Conservation (phyloP, 2,888 invertebrate genomes). For the Philhelius pedissequus region DNA sequence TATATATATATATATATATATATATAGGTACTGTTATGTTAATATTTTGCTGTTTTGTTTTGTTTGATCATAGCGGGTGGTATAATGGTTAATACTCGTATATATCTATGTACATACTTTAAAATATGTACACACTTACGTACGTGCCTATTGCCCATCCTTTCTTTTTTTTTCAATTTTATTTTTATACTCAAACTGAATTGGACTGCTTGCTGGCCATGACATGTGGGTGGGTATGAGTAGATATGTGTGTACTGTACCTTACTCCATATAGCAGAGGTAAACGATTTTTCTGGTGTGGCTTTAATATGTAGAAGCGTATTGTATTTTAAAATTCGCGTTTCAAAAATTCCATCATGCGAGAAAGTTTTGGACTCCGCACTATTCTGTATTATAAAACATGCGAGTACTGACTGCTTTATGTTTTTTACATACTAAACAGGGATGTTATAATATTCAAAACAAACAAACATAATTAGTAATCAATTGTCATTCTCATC, state of each 20-base stretch:
- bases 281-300: background rate
- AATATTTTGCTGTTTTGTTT: constrained; percentile 51
- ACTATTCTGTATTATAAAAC: background rate
- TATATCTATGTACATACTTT: background rate
- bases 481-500: too few species aligned
- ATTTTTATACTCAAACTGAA: background rate
- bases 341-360: constrained; percentile 59
- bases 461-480: too few species aligned
- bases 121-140: too few species aligned
- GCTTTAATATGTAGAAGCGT: constrained; percentile 12
- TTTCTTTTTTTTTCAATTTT: background rate
- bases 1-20: background rate
- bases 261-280: background rate
- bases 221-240: constrained; percentile 25
- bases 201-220: constrained; percentile 39
- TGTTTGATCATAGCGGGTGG: constrained; percentile 20
- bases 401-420: background rate
- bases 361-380: constrained; percentile 41
- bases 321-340: constrained; percentile 55
- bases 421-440: background rate
- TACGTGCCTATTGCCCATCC: background rate
- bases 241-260: background rate
- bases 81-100: background rate
- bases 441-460: constrained; percentile 7
- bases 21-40: constrained; percentile 56